Conservation (phyloP, 2,888 invertebrate species). For the Caenorhabditis becei region DNA sequence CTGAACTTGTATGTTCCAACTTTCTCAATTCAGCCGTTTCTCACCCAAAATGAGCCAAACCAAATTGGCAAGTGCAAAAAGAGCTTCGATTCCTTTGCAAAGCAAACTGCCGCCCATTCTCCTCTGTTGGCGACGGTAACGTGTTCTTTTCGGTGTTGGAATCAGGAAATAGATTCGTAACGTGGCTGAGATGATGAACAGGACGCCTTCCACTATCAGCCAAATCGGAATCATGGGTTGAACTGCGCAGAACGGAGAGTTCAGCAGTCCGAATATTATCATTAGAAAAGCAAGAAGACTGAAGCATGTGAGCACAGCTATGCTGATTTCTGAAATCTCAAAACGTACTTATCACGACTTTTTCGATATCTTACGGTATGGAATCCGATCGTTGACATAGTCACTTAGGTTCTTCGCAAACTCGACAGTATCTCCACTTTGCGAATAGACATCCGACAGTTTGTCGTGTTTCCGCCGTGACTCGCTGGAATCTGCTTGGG, state of each 20-base stretch:
- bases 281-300: conserved; percentile 56
- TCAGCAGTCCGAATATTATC: conserved; percentile 67
- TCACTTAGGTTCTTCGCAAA: conserved; percentile 76
- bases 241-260: conserved; percentile 74
- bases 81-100: conserved; percentile 72
- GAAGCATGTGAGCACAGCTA: conserved; percentile 47
- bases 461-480: conserved; percentile 62
- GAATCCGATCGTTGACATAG: conserved; percentile 76
- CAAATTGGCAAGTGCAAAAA: conserved; percentile 74
- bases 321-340: conserved; percentile 48
- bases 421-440: conserved; percentile 76
- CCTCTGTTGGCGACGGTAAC: conserved; percentile 40
- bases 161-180: conserved; percentile 74
- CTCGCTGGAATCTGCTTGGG: conserved; percentile 64
- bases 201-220: conserved; percentile 73
- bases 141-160: conserved; percentile 56
- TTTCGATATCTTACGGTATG: conserved; percentile 57
- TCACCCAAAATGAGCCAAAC: conserved; percentile 77
- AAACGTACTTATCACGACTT: neutral
- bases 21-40: neutral
- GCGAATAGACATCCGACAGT: conserved; percentile 73
- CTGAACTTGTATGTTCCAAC: conserved; percentile 2
- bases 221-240: conserved; percentile 80
- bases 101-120: conserved; percentile 57
- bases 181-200: conserved; percentile 74